phyloP scores from a whole-genome alignment of 1,140 invertebrate species.

The Notospermus geniculatus region DNA sequence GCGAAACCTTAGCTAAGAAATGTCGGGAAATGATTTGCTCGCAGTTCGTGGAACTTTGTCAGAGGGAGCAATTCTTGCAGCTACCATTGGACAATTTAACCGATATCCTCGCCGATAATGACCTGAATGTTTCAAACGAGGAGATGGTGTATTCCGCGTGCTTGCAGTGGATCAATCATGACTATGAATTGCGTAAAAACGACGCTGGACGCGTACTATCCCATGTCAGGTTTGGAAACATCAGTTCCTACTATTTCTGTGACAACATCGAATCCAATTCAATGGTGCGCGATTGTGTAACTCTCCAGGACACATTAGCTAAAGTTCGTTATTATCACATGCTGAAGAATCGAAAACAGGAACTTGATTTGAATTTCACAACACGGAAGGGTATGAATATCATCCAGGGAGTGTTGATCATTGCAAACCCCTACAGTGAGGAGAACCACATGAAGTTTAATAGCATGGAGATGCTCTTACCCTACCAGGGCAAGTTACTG shows the following conservation, averaged over 20 bases:
- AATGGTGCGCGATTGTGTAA: constrained; percentile 42
- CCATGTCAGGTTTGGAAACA: constrained; percentile 61
- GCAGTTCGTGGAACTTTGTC: constrained; percentile 41
- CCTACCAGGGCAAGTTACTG: constrained; percentile 43
- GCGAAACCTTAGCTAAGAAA: constrained; percentile 42
- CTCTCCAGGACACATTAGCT: constrained; percentile 31
- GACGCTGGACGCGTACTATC: constrained; percentile 56
- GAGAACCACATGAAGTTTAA: constrained; percentile 48
- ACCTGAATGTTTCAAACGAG: constrained; percentile 61
- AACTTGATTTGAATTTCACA: constrained; percentile 51
- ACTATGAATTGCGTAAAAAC: constrained; percentile 35
- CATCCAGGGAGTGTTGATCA: constrained; percentile 47
- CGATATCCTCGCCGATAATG: constrained; percentile 60
- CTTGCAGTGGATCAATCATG: constrained; percentile 59
- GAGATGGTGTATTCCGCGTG: constrained; percentile 62
- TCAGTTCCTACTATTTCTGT: constrained; percentile 64
- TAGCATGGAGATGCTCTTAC: constrained; percentile 47
- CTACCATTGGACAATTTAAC: constrained; percentile 54
- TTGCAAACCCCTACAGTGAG: constrained; percentile 52
- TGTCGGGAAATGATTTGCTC: constrained; percentile 51
- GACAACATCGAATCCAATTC: constrained; percentile 59
- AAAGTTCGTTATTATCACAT: constrained; percentile 47
- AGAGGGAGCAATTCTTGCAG: constrained; percentile 45
- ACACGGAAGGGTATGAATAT: constrained; percentile 39
- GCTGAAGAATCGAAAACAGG: constrained; percentile 45